These are phyloP conservation scores for Remorina albescens DNA, from an alignment of 2,797 vertebrate species.

Conservation along the genomic window DNA sequence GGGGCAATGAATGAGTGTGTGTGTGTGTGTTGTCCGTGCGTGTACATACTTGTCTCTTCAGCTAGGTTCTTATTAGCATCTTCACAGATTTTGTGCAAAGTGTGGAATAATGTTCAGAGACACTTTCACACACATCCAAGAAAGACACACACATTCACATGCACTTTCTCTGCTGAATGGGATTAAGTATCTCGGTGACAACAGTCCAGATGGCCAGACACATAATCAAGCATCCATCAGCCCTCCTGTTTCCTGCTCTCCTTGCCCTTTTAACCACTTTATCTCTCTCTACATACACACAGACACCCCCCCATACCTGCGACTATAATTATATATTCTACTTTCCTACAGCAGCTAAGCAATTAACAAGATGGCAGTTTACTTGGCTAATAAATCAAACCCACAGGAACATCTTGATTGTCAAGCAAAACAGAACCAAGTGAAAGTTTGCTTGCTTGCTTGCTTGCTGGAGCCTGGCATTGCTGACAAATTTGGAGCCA, in stretches of 20 bases:
- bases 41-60: conserved; percentile 46
- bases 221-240: conserved; percentile 79
- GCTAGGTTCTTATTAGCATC: conserved; percentile 51
- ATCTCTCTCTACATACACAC: conserved; percentile 57
- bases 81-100: conserved; percentile 44
- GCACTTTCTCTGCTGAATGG: conserved; percentile 69
- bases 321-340: conserved; percentile 66
- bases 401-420: conserved; percentile 42
- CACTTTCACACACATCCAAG: conserved; percentile 27
- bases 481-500: conserved; percentile 34
- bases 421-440: conserved; percentile 32
- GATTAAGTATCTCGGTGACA: conserved; percentile 79
- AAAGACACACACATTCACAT: conserved; percentile 32
- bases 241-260: conserved; percentile 70
- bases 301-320: conserved; percentile 72
- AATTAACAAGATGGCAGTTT: conserved; percentile 59
- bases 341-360: conserved; percentile 53
- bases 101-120: conserved; percentile 49
- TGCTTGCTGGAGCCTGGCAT: conserved; percentile 20
- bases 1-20: conserved; percentile 30
- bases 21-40: conserved; percentile 17
- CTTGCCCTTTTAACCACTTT: conserved; percentile 66
- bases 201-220: conserved; percentile 83
- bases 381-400: conserved; percentile 59
- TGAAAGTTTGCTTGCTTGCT: conserved; percentile 45